phyloP scores from a whole-genome alignment of 1,140 invertebrate genomes.

The Harpegnathos saltator region DNA sequence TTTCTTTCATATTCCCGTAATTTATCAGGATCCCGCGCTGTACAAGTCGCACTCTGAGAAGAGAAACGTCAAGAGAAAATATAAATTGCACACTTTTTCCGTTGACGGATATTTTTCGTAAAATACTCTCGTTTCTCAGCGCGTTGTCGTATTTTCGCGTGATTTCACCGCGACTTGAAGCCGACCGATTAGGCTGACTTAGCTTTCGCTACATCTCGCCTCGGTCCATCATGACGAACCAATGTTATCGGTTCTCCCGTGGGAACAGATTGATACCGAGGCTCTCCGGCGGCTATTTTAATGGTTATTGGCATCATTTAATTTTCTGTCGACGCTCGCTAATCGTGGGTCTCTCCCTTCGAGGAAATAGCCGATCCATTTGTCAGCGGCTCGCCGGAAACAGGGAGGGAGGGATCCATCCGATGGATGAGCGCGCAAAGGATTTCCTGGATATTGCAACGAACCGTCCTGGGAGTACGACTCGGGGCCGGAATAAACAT shows the following conservation, averaged over 20 bases:
- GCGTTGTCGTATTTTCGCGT: neutral
- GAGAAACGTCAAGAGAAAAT: too few species aligned
- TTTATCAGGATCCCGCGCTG: neutral
- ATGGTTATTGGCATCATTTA: slow-evolving; percentile 75
- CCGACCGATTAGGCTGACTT: neutral
- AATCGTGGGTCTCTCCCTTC: slow-evolving; percentile 64
- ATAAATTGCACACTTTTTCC: too few species aligned
- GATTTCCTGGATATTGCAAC: slow-evolving; percentile 69
- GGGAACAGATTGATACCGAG: slow-evolving; percentile 57
- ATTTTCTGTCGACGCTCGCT: slow-evolving; percentile 73
- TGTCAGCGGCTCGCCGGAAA: slow-evolving; percentile 71
- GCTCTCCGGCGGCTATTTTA: slow-evolving; percentile 63
- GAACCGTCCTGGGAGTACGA: slow-evolving; percentile 48
- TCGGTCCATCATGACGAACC: slow-evolving; percentile 6
- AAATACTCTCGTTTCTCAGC: neutral
- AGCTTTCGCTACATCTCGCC: neutral
- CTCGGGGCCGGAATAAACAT: slow-evolving; percentile 54
- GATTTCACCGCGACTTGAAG: neutral
- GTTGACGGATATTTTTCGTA: neutral
- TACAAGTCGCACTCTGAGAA: neutral
- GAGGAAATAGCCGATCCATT: slow-evolving; percentile 74
- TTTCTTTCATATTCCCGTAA: neutral
- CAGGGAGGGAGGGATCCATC: slow-evolving; percentile 65
- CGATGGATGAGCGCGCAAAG: slow-evolving; percentile 73
- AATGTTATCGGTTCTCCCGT: slow-evolving; percentile 42